phyloP scores from a whole-genome alignment of 2,797 vertebrate species.

The Hoplostethus mediterraneus region DNA sequence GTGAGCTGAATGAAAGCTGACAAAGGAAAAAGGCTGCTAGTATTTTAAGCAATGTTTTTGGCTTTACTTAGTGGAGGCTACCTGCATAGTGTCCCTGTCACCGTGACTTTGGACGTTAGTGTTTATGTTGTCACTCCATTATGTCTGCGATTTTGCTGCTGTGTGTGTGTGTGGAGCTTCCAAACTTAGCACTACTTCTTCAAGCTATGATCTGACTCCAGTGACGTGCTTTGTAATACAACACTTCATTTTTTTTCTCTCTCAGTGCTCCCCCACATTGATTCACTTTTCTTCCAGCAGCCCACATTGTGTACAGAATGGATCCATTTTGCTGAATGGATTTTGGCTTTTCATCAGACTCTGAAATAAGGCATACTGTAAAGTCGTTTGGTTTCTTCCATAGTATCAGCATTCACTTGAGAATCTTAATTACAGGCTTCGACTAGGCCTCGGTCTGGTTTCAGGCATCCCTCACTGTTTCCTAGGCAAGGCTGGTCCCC shows the following conservation, averaged over 20 bases:
- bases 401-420: conserved; percentile 85
- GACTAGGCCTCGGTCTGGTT: conserved; percentile 77
- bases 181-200: conserved; percentile 37
- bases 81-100: neutral
- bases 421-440: conserved; percentile 87
- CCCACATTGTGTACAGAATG: conserved; percentile 56
- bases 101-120: conserved; percentile 17
- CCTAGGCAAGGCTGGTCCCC: conserved; percentile 75
- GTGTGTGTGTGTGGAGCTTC: conserved; percentile 45
- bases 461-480: conserved; percentile 84
- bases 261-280: conserved; percentile 58
- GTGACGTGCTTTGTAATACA: conserved; percentile 63
- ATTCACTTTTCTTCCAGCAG: conserved; percentile 66
- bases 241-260: conserved; percentile 45
- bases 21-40: conserved; percentile 7
- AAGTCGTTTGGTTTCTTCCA: conserved; percentile 85
- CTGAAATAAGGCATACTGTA: conserved; percentile 82
- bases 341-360: conserved; percentile 78
- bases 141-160: conserved; percentile 29
- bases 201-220: conserved; percentile 51
- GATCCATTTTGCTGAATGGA: conserved; percentile 80
- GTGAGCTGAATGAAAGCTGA: conserved; percentile 19
- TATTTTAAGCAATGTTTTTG: conserved; percentile 12
- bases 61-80: neutral
- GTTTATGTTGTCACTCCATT: conserved; percentile 26